Evolutionary conservation across 2,113 vertebrate genomes (phyloP), one percentile per base, ranked within the genome.

Genomic region (Alligator mississippiensis): DNA sequence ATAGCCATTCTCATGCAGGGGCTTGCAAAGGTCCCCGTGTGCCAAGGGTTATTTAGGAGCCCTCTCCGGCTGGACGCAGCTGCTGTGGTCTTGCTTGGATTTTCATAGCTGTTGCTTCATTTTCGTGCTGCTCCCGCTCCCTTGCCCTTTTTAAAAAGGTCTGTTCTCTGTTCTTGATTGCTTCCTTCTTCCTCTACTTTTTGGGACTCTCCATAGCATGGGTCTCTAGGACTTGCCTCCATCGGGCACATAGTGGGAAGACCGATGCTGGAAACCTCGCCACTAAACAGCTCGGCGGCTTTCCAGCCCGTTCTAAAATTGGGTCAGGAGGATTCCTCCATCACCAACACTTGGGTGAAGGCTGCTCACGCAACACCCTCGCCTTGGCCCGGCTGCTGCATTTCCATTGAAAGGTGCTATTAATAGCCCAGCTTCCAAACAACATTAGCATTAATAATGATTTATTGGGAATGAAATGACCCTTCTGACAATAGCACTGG

Each of bases 391-490:
- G 17, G 82, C 92, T 61, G 77, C 63, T 2, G 2, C 5, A 1
- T 95, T 96, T 96, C 83, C 94, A 93, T 85, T 81, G 85, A 78
- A 85, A 30, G 0, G 0, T 34, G 90, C 91, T 93, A 84, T 95
- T 96, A 95, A 96, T 94, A 96, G 57, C 68, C 1, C 1, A 62
- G 38, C 80, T 95, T 95, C 78, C 76, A 96, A 91, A 95, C 77
- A 92, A 63, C 9, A 2, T n/a, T 88, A 76, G 82, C 79, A 88
- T 82, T 95, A 87, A 90, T 88, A 70, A 80, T 91, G 95, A 96
- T 88, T 87, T 95, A 93, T 83, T 90, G 55, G 10, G 77, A 87
- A 90, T 93, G 93, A 80, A 95, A 87, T 89, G 93, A 85, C 79
- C 75, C 4, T 9, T 89, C 89, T 93, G 95, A 93, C 88, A 94